These are phyloP conservation scores for Lemur catta DNA, from an alignment of 2,797 vertebrate genomes.

Conservation along the genomic window DNA sequence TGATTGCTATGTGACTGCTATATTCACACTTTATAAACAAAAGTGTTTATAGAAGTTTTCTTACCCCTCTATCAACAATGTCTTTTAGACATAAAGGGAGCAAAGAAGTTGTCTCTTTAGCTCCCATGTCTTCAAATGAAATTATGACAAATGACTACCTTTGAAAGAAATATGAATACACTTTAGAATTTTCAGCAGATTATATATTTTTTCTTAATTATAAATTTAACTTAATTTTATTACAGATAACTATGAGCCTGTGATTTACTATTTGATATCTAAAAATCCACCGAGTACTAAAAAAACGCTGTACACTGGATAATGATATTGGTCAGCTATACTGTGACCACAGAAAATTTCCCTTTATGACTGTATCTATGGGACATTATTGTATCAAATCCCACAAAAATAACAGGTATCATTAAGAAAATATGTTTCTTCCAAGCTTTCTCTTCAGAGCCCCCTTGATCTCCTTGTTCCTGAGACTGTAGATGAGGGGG, in stretches of 20 bases:
- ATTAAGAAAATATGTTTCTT: slow-evolving; percentile 25
- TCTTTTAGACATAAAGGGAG: no score
- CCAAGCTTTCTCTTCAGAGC: not conserved
- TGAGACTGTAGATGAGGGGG: slow-evolving; percentile 27
- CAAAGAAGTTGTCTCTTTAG: no score
- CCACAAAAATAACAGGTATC: not conserved
- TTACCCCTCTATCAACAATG: no score
- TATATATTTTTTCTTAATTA: not conserved
- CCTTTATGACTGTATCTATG: not conserved
- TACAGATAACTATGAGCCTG: not conserved
- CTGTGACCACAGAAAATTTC: not conserved
- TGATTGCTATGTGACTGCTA: no score
- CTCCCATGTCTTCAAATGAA: no score
- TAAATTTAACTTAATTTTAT: not conserved
- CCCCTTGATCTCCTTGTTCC: slow-evolving; percentile 8
- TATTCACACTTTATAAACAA: no score
- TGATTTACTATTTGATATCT: not conserved
- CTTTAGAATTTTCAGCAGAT: no score
- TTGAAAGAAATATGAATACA: no score
- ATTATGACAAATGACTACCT: no score
- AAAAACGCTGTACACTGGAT: not conserved
- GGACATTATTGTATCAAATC: not conserved
- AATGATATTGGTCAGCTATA: not conserved
- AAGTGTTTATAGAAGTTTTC: no score
- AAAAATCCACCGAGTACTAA: not conserved